Conservation (phyloP, 1,140 invertebrate species). For the Adoxophyes honmai region DNA sequence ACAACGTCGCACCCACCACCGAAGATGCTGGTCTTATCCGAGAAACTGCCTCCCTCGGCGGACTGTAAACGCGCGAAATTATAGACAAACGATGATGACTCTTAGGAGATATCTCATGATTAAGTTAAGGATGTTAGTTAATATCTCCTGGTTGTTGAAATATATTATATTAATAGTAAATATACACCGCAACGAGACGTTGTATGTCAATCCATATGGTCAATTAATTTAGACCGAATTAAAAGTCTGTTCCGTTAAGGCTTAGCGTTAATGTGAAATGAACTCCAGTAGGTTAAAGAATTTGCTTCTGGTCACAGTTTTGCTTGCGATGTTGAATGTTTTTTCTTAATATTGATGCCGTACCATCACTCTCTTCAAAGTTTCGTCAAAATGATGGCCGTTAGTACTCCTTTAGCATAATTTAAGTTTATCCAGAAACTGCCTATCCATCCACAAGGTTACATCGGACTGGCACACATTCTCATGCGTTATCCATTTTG, state of each 20-base stretch:
- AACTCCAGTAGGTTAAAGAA: constrained; percentile 21
- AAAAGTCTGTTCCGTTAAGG: constrained; percentile 39
- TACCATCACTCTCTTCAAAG: too few species aligned
- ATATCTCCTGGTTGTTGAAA: constrained; percentile 71
- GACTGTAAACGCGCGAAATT: not conserved
- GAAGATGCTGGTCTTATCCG: too few species aligned
- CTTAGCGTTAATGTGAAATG: constrained; percentile 36
- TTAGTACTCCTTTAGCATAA: too few species aligned
- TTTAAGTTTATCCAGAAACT: too few species aligned
- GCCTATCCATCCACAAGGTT: too few species aligned
- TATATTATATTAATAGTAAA: constrained; percentile 41
- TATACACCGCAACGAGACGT: constrained; percentile 38
- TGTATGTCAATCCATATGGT: constrained; percentile 63
- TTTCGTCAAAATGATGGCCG: too few species aligned
- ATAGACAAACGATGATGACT: constrained; percentile 26
- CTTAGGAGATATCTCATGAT: constrained; percentile 57
- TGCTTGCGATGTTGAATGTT: constrained; percentile 5
- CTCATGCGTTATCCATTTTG: too few species aligned
- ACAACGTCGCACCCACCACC: too few species aligned
- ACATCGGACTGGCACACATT: too few species aligned
- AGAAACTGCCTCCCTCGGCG: not conserved
- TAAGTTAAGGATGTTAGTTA: constrained; percentile 58
- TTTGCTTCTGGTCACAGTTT: constrained; percentile 36
- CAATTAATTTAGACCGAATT: constrained; percentile 65
- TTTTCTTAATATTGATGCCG: not conserved